A percentile compares a stretch with the other conserved stretches of the same genome.
Evolutionary conservation across 2,888 invertebrate genomes (phyloP).

Genomic region (Drosophila demipolita): DNA sequence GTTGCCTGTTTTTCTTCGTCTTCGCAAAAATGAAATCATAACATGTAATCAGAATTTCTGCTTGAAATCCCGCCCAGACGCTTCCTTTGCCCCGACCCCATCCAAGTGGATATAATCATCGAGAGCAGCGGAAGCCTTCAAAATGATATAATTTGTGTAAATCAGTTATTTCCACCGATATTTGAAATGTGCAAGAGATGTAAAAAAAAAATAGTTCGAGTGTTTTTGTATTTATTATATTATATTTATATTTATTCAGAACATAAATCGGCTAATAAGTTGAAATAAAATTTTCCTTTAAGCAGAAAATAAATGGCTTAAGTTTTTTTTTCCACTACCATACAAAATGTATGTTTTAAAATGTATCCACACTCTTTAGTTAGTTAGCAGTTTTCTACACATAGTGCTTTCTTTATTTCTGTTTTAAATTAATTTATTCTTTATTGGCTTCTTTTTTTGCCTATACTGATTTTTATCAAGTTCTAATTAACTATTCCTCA

Average conservation of each 20-base stretch:
- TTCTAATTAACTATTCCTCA: slow-evolving; percentile 13
- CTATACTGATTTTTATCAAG: not conserved
- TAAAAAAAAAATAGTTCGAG: not conserved
- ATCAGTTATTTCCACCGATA: not conserved
- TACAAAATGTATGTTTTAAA: not conserved
- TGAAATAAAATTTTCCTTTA: no score
- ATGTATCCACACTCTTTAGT: not conserved
- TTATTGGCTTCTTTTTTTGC: not conserved
- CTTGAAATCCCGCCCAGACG: not conserved
- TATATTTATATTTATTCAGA: not conserved
- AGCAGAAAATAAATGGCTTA: not conserved
- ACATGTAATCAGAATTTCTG: slow-evolving; percentile 47
- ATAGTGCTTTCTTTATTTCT: not conserved
- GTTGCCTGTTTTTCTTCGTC: slow-evolving; percentile 13
- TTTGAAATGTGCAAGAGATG: not conserved
- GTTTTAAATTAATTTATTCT: not conserved
- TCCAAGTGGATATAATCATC: not conserved
- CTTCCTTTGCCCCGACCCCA: not conserved
- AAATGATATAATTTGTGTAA: not conserved
- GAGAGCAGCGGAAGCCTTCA: not conserved
- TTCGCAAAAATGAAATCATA: slow-evolving; percentile 47
- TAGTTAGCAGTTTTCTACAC: not conserved
- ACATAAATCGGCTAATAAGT: not conserved
- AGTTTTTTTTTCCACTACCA: not conserved
- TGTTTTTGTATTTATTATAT: not conserved